A percentile compares a stretch with the other conserved stretches of the same genome.
phyloP scores from a whole-genome alignment of 2,113 vertebrate species.

The Pangasianodon gigas region DNA sequence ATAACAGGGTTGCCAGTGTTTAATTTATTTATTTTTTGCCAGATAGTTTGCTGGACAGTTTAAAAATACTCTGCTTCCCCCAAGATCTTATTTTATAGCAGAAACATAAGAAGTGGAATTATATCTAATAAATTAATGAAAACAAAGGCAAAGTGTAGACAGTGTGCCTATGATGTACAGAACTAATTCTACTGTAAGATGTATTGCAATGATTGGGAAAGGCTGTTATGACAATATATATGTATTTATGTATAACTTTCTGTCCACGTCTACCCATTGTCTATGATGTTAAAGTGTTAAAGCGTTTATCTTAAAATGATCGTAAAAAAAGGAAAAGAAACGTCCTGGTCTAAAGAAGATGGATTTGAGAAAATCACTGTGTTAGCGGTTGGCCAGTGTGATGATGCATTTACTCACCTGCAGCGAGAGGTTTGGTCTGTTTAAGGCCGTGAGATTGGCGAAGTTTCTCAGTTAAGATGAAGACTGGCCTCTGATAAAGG shows the following conservation, averaged over 20 bases:
- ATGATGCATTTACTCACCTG: slow-evolving; percentile 68
- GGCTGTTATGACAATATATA: background rate
- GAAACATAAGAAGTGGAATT: too few relatives aligned
- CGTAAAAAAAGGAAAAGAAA: background rate
- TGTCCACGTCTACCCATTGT: background rate
- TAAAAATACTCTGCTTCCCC: too few relatives aligned
- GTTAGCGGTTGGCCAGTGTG: background rate
- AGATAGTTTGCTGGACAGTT: too few relatives aligned
- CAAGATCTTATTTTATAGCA: too few relatives aligned
- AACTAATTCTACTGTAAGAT: too few relatives aligned
- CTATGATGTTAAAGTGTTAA: background rate
- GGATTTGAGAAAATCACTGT: background rate
- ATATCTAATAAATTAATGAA: too few relatives aligned
- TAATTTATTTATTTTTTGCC: too few relatives aligned
- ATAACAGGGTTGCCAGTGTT: too few relatives aligned
- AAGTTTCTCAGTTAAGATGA: slow-evolving; percentile 77
- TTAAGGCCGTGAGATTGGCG: slow-evolving; percentile 70
- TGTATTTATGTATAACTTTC: background rate
- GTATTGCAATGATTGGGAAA: too few relatives aligned
- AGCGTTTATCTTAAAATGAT: background rate
- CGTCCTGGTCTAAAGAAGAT: background rate
- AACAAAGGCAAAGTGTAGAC: too few relatives aligned
- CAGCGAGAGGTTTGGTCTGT: slow-evolving; percentile 67
- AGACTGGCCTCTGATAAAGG: slow-evolving; percentile 71
- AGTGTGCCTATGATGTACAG: too few relatives aligned